Conservation (phyloP, 2,113 vertebrate species). For the Pteronura brasiliensis region DNA sequence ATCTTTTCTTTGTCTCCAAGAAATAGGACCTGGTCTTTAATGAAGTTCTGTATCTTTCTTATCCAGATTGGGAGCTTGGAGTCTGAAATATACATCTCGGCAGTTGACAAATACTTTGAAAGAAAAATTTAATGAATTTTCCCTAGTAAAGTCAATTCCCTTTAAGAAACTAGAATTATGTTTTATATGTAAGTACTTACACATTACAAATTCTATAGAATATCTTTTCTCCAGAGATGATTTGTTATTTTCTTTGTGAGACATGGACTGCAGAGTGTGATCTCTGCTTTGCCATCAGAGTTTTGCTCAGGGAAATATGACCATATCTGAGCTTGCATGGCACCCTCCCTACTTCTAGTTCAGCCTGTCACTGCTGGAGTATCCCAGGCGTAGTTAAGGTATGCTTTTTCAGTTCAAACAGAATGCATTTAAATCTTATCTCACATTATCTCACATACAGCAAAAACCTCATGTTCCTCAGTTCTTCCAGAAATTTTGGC, state of each 20-base stretch:
- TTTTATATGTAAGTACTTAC: background rate
- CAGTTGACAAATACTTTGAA: background rate
- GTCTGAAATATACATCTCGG: background rate
- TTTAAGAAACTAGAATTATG: conserved; percentile 7
- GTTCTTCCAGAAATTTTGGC: background rate
- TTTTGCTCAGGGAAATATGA: background rate
- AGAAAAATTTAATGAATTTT: conserved; percentile 25
- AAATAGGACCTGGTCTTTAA: conserved; percentile 19
- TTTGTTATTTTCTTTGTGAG: background rate
- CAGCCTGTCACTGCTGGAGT: background rate
- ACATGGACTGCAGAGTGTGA: background rate
- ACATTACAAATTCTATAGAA: background rate
- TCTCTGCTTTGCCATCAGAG: background rate
- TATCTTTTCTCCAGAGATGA: background rate
- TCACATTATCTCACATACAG: background rate
- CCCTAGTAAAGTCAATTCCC: conserved; percentile 14
- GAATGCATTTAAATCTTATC: background rate
- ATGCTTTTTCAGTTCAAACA: background rate
- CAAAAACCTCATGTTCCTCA: background rate
- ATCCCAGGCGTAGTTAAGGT: background rate
- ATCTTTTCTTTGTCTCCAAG: background rate
- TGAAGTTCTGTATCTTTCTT: conserved; percentile 24
- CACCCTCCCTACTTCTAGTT: background rate
- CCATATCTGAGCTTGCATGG: background rate
- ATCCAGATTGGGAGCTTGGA: background rate